These are phyloP conservation scores for Heliothis virescens DNA, from an alignment of 1,140 invertebrate genomes.

Conservation along the genomic window DNA sequence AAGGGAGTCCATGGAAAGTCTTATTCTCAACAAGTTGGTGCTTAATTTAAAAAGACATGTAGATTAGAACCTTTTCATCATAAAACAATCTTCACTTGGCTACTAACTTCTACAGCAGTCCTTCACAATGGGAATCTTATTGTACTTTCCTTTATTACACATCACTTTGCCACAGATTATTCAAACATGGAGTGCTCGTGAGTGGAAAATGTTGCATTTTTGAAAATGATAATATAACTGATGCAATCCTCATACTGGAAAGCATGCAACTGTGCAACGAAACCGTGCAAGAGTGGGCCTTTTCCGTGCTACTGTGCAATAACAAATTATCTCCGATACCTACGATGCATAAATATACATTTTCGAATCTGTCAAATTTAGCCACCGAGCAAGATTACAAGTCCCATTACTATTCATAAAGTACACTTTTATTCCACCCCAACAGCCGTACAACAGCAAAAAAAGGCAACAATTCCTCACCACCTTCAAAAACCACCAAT, in stretches of 20 bases:
- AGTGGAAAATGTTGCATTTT: neutral
- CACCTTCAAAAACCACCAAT: too few species aligned
- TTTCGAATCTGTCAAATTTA: too few species aligned
- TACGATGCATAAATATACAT: too few species aligned
- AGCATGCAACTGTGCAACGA: neutral
- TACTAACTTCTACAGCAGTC: conserved; percentile 25
- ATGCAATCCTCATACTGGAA: neutral
- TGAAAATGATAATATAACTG: neutral
- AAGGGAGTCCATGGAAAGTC: neutral
- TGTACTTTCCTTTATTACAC: conserved; percentile 11
- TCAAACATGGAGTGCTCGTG: conserved; percentile 13
- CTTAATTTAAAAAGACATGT: neutral
- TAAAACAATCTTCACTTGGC: neutral
- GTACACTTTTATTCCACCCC: too few species aligned
- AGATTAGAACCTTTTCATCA: conserved; percentile 22
- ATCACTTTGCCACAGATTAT: conserved; percentile 7
- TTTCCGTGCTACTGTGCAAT: too few species aligned
- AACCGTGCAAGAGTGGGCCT: too few species aligned
- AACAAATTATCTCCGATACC: too few species aligned
- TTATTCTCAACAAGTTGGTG: conserved; percentile 14
- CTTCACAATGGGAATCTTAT: conserved; percentile 6
- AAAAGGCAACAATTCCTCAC: too few species aligned
- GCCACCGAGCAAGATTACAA: too few species aligned
- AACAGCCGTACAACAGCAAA: too few species aligned
- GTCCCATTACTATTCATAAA: too few species aligned